These are phyloP conservation scores for Epsilonema sp. DNA, from an alignment of 2,888 invertebrate genomes.

Conservation along the genomic window DNA sequence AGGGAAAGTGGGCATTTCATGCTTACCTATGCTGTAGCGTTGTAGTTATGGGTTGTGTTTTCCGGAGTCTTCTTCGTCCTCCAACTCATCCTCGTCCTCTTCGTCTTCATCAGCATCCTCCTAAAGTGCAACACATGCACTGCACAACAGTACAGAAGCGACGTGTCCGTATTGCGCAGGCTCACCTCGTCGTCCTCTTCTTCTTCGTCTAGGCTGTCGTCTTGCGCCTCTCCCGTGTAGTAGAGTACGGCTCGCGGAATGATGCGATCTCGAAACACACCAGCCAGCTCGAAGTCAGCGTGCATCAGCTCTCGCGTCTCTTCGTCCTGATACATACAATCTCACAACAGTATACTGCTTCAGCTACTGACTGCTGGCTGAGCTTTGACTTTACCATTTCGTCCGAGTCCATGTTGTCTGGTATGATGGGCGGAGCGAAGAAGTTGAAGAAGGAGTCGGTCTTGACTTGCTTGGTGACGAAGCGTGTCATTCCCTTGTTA, in stretches of 20 bases:
- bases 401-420: conserved; percentile 10
- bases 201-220: conserved; percentile 12
- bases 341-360: neutral
- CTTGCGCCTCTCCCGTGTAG: conserved; percentile 52
- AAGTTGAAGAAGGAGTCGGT: conserved; percentile 99
- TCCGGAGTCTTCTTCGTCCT: too few relatives aligned
- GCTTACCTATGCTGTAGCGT: too few relatives aligned
- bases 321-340: conserved; percentile 42
- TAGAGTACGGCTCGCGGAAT: conserved; percentile 90
- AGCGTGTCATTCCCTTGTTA: conserved; percentile 64
- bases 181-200: conserved; percentile 1
- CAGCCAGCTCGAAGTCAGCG: conserved; percentile 93
- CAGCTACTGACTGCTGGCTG: neutral
- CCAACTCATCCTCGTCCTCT: too few relatives aligned
- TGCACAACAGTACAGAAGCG: too few relatives aligned
- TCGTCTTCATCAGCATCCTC: too few relatives aligned
- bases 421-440: conserved; percentile 57
- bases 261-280: conserved; percentile 84
- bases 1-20: too few relatives aligned
- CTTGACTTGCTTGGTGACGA: conserved; percentile 81
- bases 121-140: too few relatives aligned
- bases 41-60: too few relatives aligned
- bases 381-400: neutral
- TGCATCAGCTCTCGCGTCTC: conserved; percentile 66
- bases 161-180: too few relatives aligned